Conservation (phyloP, 2,888 invertebrate genomes). For the Biston betularia region DNA sequence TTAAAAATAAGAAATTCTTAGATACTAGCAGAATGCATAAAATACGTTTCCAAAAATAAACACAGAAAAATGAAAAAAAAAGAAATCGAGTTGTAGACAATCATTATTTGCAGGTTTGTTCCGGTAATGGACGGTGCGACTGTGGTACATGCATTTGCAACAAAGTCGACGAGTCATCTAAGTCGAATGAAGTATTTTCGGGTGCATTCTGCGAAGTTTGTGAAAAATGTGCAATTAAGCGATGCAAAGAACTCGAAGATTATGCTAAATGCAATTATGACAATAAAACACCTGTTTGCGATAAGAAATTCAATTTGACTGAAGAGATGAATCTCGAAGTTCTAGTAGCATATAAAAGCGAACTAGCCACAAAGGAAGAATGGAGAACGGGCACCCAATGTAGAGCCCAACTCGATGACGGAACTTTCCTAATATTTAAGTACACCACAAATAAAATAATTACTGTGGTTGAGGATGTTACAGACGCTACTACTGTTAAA, state of each 20-base stretch:
- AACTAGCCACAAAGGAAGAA: slow-evolving; percentile 50
- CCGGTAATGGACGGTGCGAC: slow-evolving; percentile 87
- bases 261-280: slow-evolving; percentile 88
- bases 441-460: slow-evolving; percentile 54
- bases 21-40: too few relatives aligned
- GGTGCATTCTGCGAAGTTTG: slow-evolving; percentile 91
- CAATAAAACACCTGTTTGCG: slow-evolving; percentile 56
- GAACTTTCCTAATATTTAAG: slow-evolving; percentile 61
- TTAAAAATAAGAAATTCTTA: too few relatives aligned
- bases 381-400: slow-evolving; percentile 62
- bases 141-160: slow-evolving; percentile 91
- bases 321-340: slow-evolving; percentile 45
- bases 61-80: too few relatives aligned
- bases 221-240: slow-evolving; percentile 87
- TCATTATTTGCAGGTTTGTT: slow-evolving; percentile 62
- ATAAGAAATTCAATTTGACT: slow-evolving; percentile 50
- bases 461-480: background rate
- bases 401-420: slow-evolving; percentile 55
- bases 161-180: slow-evolving; percentile 58
- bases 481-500: slow-evolving; percentile 24
- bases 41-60: too few relatives aligned
- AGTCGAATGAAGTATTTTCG: slow-evolving; percentile 67
- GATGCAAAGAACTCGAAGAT: slow-evolving; percentile 89
- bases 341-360: slow-evolving; percentile 55
- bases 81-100: slow-evolving; percentile 46